These are phyloP conservation scores for Caenorhabditis doughertyi DNA, from an alignment of 2,888 invertebrate species.

Conservation along the genomic window DNA sequence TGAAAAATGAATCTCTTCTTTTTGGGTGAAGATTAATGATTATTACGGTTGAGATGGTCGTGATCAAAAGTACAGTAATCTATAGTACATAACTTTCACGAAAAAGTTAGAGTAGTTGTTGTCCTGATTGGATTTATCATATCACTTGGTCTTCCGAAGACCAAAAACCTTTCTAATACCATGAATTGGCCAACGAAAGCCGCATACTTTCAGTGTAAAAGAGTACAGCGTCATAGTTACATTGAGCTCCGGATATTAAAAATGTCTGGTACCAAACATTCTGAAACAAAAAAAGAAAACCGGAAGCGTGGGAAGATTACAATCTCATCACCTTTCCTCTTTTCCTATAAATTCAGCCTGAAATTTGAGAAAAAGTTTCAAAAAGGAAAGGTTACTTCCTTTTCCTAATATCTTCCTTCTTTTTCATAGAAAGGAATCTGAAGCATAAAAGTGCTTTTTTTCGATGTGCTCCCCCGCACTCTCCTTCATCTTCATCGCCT, in stretches of 20 bases:
- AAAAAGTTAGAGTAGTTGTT: not conserved
- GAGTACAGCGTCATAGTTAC: not conserved
- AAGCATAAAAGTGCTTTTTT: constrained; percentile 32
- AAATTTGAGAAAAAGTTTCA: not conserved
- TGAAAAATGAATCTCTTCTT: constrained; percentile 18
- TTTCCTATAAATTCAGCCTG: not conserved
- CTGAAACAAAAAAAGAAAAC: not conserved
- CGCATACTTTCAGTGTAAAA: not conserved
- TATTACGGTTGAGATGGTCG: not conserved
- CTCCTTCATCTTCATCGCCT: constrained; percentile 12
- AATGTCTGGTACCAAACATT: not conserved
- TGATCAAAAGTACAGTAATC: constrained; percentile 16
- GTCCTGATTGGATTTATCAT: no score
- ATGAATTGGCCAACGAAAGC: no score
- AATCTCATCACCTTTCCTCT: not conserved
- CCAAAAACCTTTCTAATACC: no score
- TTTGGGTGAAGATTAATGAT: constrained; percentile 31
- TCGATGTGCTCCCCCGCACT: constrained; percentile 13
- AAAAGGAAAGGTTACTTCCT: constrained; percentile 28
- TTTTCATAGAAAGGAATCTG: constrained; percentile 26
- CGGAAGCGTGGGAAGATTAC: not conserved
- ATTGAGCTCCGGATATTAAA: not conserved
- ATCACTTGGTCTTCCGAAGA: no score
- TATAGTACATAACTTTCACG: no score
- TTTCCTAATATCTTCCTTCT: constrained; percentile 19